Percentiles rank a stretch among this genome's conserved stretches.
These are phyloP conservation scores for Cavia aperea DNA, from an alignment of 2,113 vertebrate genomes.

Conservation along the genomic window DNA sequence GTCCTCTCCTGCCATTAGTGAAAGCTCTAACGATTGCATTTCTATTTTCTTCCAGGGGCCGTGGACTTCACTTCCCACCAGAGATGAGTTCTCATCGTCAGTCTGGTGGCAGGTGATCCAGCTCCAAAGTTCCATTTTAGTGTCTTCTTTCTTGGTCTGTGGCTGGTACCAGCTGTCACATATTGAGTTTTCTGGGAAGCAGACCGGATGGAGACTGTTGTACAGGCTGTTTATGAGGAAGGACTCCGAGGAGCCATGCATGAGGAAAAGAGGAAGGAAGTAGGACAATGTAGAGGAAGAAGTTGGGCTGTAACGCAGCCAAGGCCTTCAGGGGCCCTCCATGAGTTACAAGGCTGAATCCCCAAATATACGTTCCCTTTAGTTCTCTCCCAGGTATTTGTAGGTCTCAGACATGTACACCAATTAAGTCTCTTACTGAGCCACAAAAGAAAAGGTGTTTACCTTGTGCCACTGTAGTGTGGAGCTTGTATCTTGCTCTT, in stretches of 20 bases:
- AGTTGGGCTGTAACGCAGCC: neutral
- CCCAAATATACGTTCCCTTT: neutral
- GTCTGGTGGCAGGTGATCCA: neutral
- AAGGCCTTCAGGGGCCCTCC: neutral
- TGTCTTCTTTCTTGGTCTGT: neutral
- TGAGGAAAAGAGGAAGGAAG: neutral
- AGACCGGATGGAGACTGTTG: neutral
- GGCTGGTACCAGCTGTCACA: neutral
- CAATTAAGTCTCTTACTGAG: neutral
- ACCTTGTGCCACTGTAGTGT: neutral
- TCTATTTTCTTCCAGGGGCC: neutral
- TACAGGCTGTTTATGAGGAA: neutral
- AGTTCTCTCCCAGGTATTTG: neutral
- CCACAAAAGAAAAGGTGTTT: neutral
- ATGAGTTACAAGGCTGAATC: neutral
- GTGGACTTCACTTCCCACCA: neutral
- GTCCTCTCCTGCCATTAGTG: neutral
- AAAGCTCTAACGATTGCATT: neutral
- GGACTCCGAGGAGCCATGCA: neutral
- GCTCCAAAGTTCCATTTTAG: neutral
- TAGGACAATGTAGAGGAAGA: neutral
- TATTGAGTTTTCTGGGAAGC: neutral
- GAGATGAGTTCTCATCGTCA: neutral
- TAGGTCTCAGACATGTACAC: neutral
- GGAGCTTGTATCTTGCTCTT: neutral